A percentile compares a stretch with the other conserved stretches of the same genome.
These are phyloP conservation scores for Aquatica leii DNA, from an alignment of 2,888 invertebrate species.

Conservation along the genomic window DNA sequence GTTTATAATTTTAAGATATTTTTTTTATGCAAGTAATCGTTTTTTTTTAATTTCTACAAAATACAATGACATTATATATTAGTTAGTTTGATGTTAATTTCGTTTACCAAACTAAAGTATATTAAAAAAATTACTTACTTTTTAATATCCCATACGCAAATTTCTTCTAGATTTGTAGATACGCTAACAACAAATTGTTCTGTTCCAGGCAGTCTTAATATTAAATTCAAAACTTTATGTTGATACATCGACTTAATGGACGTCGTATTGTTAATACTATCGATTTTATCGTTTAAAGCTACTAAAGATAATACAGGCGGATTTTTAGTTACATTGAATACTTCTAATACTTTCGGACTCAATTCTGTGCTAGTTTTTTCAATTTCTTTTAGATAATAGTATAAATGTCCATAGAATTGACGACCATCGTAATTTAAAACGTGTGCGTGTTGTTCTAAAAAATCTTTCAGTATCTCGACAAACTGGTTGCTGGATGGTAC, in stretches of 20 bases:
- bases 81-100: not conserved
- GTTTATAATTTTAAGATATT: too few relatives aligned
- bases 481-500: conserved; percentile 56
- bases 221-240: conserved; percentile 66
- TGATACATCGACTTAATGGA: conserved; percentile 32
- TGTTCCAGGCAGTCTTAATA: conserved; percentile 70
- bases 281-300: conserved; percentile 61
- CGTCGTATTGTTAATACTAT: conserved; percentile 25
- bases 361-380: conserved; percentile 44
- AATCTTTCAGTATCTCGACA: conserved; percentile 71
- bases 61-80: too few relatives aligned
- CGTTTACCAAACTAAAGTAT: not conserved
- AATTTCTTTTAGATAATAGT: conserved; percentile 61
- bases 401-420: conserved; percentile 81
- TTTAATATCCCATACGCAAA: conserved; percentile 82
- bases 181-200: conserved; percentile 79
- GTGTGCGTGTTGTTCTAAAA: conserved; percentile 75
- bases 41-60: too few relatives aligned
- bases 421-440: conserved; percentile 82
- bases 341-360: conserved; percentile 50
- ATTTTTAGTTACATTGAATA: conserved; percentile 63
- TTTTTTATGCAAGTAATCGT: too few relatives aligned
- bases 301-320: conserved; percentile 71
- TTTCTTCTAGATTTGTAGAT: conserved; percentile 77
- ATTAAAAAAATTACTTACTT: conserved; percentile 56